Percentiles rank a stretch among this genome's conserved stretches.
Evolutionary conservation across 2,888 invertebrate species (phyloP).

Genomic region (Frankliniella intonsa): DNA sequence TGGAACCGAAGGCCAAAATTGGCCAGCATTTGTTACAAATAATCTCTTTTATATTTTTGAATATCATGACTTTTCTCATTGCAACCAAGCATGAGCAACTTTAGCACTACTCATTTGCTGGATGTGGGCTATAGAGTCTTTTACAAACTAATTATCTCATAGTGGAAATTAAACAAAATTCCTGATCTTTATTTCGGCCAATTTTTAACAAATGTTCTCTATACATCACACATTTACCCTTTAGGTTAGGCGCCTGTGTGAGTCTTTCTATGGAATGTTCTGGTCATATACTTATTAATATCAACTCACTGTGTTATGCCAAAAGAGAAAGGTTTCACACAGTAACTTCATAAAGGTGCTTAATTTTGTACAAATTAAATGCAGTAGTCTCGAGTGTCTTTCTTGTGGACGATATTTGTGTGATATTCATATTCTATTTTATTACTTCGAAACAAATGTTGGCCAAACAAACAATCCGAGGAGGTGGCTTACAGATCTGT

Average conservation of each 20-base stretch:
- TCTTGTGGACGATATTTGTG: not conserved
- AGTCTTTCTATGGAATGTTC: not conserved
- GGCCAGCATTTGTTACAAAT: too few relatives aligned
- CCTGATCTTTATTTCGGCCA: not conserved
- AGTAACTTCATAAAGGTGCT: not conserved
- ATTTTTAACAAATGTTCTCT: not conserved
- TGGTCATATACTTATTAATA: too few relatives aligned
- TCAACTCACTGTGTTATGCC: too few relatives aligned
- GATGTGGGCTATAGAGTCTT: too few relatives aligned
- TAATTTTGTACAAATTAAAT: not conserved
- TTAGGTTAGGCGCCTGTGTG: not conserved
- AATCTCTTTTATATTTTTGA: too few relatives aligned
- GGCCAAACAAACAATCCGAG: not conserved
- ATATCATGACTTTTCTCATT: too few relatives aligned
- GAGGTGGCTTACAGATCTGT: conserved; percentile 12
- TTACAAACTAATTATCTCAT: too few relatives aligned
- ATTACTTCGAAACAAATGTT: not conserved
- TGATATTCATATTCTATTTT: conserved; percentile 4
- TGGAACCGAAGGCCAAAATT: not conserved
- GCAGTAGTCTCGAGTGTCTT: too few relatives aligned
- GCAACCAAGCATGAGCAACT: too few relatives aligned
- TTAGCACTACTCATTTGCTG: too few relatives aligned
- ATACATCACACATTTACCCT: not conserved
- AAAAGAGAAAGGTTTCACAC: not conserved
- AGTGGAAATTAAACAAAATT: not conserved